Evolutionary conservation across 2,797 vertebrate genomes (phyloP), one percentile per base, ranked within the genome.

Genomic region (Crypturellus tataupa): DNA sequence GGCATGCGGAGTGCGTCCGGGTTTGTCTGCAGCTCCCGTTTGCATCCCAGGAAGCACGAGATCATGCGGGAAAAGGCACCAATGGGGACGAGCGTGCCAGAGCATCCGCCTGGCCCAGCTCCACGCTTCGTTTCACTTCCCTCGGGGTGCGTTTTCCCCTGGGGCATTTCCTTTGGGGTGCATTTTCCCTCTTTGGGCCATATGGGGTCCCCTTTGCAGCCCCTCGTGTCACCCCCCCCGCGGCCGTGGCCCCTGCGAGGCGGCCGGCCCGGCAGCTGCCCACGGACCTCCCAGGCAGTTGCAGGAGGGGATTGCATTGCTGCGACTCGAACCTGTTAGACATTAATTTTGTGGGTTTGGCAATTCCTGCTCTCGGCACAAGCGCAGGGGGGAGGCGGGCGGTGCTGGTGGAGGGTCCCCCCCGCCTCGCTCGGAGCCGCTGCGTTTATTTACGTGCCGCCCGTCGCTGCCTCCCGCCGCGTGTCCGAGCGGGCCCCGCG

Each of bases 261-360:
- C 37, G 9, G 37, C 37, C 37, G 37, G 37, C 37, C 37, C 47
- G 0, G 84, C 40, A 80, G 70, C 92, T 94, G 86, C 70, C 73
- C 2, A 0, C 71, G 89, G 91, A 96, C 93, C 92, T 95, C 95
- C 96, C 94, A 96, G 58, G 89, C 65, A 33, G 89, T 5, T 33
- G 51, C 42, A 72, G 31, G 21, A 13, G 8, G 23, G 69, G 53
- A 31, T 64, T 81, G 42, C 56, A 40, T 79, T 85, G 81, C 78
- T 82, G 15, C 80, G 85, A 70, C 72, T 63, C 78, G 65, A 90
- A 80, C 94, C 55, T 94, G 82, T 88, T 77, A 86, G 88, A 87
- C 49, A 21, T 90, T 44, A 76, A 70, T 89, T 91, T 40, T 87
- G 89, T 70, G 83, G 69, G 21, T 87, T 95, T 89, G 87, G 90